Evolutionary conservation across 2,113 vertebrate species (phyloP).

Genomic region (Amphiprion ocellaris): DNA sequence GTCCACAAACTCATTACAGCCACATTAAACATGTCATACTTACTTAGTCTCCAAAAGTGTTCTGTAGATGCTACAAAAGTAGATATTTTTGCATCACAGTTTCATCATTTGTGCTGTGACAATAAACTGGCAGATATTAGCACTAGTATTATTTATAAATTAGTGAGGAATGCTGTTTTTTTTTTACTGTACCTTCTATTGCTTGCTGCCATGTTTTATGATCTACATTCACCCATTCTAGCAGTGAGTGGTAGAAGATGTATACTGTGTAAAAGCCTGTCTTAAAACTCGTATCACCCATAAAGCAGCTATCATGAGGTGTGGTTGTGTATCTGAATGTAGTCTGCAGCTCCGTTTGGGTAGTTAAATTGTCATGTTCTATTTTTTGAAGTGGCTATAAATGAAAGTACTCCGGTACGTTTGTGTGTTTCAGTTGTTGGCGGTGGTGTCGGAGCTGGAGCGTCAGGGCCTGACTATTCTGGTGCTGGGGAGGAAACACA

Average conservation of each 20-base stretch:
- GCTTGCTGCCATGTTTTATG: not conserved
- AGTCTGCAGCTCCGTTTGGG: not conserved
- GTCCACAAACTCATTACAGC: too few species aligned
- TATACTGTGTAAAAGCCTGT: not conserved
- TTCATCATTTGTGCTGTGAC: too few species aligned
- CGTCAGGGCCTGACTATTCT: constrained; percentile 85
- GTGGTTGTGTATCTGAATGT: not conserved
- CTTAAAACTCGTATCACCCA: not conserved
- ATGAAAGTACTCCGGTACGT: not conserved
- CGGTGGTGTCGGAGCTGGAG: constrained; percentile 87
- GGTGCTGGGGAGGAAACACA: constrained; percentile 96
- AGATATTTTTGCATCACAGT: too few species aligned
- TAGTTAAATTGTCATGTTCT: not conserved
- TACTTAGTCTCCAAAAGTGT: too few species aligned
- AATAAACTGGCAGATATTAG: too few species aligned
- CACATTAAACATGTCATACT: too few species aligned
- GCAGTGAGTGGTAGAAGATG: not conserved
- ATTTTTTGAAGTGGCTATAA: not conserved
- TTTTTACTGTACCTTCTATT: not conserved
- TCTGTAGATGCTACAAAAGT: too few species aligned
- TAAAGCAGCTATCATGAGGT: not conserved
- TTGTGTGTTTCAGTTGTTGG: constrained; percentile 85
- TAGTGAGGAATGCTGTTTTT: too few species aligned
- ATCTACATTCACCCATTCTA: not conserved
- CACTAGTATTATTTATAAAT: too few species aligned